Base-by-base conservation (phyloP, 2,113 vertebrate species). In the Syrmaticus mikado region DNA sequence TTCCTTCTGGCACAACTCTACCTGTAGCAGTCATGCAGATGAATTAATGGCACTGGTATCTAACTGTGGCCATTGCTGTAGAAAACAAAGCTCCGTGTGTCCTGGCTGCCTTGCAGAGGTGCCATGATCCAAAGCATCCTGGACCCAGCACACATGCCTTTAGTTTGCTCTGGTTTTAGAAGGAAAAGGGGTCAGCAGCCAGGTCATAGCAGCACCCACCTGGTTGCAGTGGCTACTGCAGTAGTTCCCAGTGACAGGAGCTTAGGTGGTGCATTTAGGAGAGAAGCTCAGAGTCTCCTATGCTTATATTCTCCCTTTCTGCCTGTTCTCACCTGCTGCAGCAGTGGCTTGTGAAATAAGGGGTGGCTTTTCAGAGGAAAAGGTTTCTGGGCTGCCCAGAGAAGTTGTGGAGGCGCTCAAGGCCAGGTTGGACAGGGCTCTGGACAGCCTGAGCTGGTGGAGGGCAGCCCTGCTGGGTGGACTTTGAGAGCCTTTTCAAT, bases 1-100 rank as follows among this genome's bases (percentile, higher is more conserved):
- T 90, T 94, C 70, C 53, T 84, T 71, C 92, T 90, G 94, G 90
- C 86, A 92, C 53, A 67, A n/a, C 48, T 90, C 80, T 74, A 84
- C 34, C 1, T 0, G 20, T 82, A 88, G 73, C 80, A 93, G 77
- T 48, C 77, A 48, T 41, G 50, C 77, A 78, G 70, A 84, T 78
- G 70, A 86, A 88, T 95, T 77, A 77, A 85, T 2, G 1, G 80
- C 81, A 81, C 52, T 0, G 0, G 43, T 90, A 86, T 92, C 93
- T 84, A 93, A 84, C 83, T 70, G 78, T 4, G 20, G 50, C 65
- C 5, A 3, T 75, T 82, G 84, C 88, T 84, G 77, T 82, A 82
- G 71, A 87, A 89, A 84, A 88, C 81, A 95, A 92, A 93, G 43
- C 71, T 91, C 62, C 67, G 70, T 71, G 78, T 65, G 48, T 75